Conservation (phyloP, 2,113 vertebrate genomes). For the Pygoscelis antarcticus region DNA sequence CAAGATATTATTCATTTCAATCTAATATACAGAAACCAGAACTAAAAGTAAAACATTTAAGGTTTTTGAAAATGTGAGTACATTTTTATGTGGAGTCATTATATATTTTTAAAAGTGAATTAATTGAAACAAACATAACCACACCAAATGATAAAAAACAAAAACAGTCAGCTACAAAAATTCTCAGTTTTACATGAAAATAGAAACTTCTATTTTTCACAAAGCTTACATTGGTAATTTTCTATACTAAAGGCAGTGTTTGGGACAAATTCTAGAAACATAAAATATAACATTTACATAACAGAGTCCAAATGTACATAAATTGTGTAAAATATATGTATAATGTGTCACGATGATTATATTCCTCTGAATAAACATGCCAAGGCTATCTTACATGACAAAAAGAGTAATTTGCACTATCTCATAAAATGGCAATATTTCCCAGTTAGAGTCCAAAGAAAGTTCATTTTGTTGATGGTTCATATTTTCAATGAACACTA, state of each 20-base stretch:
- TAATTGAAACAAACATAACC: background rate
- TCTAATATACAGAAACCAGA: background rate
- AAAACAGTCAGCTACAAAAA: accelerated
- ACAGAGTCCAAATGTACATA: background rate
- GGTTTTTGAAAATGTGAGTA: background rate
- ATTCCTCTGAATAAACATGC: background rate
- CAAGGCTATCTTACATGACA: background rate
- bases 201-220: background rate
- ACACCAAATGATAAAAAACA: accelerated
- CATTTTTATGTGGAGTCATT: background rate
- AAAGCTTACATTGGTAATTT: background rate
- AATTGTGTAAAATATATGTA: background rate
- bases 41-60: background rate
- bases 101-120: background rate
- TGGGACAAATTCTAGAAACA: background rate
- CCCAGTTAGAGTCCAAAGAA: background rate
- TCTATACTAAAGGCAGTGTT: background rate
- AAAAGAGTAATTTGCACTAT: background rate
- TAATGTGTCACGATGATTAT: background rate
- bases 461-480: background rate
- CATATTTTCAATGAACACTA: background rate
- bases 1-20: background rate
- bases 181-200: background rate
- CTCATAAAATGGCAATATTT: background rate
- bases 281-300: background rate